These are phyloP conservation scores for Glyphotaelius pellucidus DNA, from an alignment of 2,888 invertebrate species.

Conservation along the genomic window DNA sequence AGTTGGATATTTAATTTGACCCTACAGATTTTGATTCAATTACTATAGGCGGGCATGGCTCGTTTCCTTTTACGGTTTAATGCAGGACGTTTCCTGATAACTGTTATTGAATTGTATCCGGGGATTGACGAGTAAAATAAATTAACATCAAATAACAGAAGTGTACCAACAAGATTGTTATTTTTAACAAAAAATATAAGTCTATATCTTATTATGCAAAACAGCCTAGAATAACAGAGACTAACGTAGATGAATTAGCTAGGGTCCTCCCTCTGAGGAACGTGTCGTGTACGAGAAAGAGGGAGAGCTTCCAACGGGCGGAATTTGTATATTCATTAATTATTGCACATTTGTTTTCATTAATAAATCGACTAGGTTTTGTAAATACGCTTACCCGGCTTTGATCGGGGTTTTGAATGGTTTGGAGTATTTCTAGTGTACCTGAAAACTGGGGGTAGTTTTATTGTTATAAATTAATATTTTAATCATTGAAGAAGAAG, in stretches of 20 bases:
- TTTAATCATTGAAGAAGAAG: no score
- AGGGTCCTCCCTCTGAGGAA: neutral
- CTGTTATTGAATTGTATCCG: constrained; percentile 12
- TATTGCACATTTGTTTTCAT: no score
- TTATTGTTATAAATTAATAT: no score
- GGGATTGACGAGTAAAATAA: neutral
- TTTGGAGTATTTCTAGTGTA: no score
- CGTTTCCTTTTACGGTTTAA: constrained; percentile 32
- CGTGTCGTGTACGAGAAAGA: no score
- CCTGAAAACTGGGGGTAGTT: no score
- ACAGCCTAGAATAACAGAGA: no score
- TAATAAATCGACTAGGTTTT: no score
- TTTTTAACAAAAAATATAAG: neutral
- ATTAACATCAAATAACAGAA: neutral
- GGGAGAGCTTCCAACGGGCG: no score
- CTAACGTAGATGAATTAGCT: neutral
- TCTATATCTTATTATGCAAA: neutral
- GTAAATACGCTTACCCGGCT: no score
- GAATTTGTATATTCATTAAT: no score
- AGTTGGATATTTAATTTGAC: neutral
- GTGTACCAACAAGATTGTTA: neutral
- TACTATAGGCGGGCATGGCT: neutral
- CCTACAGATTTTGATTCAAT: constrained; percentile 10
- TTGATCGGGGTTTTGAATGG: no score
- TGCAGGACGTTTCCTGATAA: neutral